phyloP scores from a whole-genome alignment of 1,140 invertebrate species.

The Zaprionus ghesquierei region DNA sequence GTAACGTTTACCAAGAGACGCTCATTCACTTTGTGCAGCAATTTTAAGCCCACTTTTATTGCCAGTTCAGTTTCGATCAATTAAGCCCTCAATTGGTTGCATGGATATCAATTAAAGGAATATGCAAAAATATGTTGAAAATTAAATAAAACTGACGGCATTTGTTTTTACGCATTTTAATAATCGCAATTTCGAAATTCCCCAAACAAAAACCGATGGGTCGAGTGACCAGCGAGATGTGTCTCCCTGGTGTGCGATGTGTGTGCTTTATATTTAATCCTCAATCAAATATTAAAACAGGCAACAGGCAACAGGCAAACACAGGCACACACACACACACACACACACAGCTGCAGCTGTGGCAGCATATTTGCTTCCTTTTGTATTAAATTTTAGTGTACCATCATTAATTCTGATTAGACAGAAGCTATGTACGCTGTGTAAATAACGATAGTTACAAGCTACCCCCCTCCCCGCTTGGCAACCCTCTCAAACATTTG shows the following conservation, averaged over 20 bases:
- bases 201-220: background rate
- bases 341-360: background rate
- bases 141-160: background rate
- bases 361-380: background rate
- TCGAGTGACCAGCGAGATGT: background rate
- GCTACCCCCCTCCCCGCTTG: too few species aligned
- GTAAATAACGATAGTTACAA: slow-evolving; percentile 15
- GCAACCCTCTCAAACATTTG: slow-evolving; percentile 6
- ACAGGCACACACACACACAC: too few species aligned
- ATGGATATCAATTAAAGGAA: slow-evolving; percentile 29
- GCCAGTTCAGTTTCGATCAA: background rate
- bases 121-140: slow-evolving; percentile 7
- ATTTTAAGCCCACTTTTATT: background rate
- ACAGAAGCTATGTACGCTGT: slow-evolving; percentile 6
- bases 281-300: slow-evolving; percentile 24
- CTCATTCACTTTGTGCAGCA: background rate
- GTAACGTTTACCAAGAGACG: background rate
- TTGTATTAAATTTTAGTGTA: slow-evolving; percentile 3
- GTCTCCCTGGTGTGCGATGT: background rate
- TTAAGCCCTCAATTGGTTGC: background rate
- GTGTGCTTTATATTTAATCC: slow-evolving; percentile 24
- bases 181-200: background rate
- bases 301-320: slow-evolving; percentile 1
- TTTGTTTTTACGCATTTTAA: background rate
- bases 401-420: slow-evolving; percentile 43